Evolutionary conservation across 2,888 invertebrate genomes (phyloP).

Genomic region (Copidosoma aretas): DNA sequence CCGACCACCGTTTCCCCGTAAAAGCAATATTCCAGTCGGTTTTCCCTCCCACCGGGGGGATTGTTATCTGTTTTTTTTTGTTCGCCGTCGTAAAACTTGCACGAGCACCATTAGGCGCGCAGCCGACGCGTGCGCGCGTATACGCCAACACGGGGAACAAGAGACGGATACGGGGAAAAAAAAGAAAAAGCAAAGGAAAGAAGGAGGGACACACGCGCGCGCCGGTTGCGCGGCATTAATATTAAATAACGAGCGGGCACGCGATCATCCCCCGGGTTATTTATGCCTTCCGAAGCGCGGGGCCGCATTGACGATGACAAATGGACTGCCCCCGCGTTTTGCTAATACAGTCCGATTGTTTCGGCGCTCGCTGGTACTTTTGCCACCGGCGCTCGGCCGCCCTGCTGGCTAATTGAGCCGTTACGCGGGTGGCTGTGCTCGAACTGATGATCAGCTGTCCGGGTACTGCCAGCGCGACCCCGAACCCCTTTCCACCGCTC

Average conservation of each 20-base stretch:
- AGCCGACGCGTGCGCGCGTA: not conserved
- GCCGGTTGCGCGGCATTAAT: constrained; percentile 19
- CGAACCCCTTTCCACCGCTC: too few relatives aligned
- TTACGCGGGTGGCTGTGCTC: too few relatives aligned
- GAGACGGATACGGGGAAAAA: not conserved
- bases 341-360: not conserved
- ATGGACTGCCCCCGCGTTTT: constrained; percentile 6
- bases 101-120: too few relatives aligned
- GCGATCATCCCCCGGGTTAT: constrained; percentile 27
- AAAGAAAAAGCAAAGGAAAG: not conserved
- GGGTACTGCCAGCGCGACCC: too few relatives aligned
- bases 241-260: constrained; percentile 26
- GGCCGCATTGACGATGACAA: constrained; percentile 28
- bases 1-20: constrained; percentile 1
- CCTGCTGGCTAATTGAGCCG: too few relatives aligned
- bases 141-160: not conserved
- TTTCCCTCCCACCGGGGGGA: too few relatives aligned
- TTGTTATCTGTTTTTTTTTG: too few relatives aligned
- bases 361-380: too few relatives aligned
- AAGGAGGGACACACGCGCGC: not conserved
- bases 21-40: not conserved
- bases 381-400: not conserved
- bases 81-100: too few relatives aligned
- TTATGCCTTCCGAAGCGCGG: constrained; percentile 10
- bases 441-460: too few relatives aligned